Conservation (phyloP, 1,140 invertebrate species). For the Drosophila tropicalis region DNA sequence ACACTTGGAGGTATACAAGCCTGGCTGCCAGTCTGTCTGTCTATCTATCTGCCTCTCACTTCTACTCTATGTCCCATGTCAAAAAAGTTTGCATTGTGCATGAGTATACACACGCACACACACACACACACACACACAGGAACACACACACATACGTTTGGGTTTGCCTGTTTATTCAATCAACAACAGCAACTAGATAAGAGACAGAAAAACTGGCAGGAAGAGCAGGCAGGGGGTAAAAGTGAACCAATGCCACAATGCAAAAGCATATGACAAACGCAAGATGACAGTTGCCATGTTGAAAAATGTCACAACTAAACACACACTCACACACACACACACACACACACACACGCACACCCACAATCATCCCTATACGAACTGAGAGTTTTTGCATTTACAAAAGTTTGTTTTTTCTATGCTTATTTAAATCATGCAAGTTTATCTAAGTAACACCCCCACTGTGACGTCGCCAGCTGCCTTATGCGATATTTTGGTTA, state of each 20-base stretch:
- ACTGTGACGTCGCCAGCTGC: conserved; percentile 4
- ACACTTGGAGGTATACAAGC: conserved; percentile 20
- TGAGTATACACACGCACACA: conserved; percentile 24
- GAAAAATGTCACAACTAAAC: conserved; percentile 62
- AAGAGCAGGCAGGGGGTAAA: background rate
- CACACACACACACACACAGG: conserved; percentile 34
- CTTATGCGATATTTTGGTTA: background rate
- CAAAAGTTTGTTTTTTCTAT: conserved; percentile 69
- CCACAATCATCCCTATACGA: background rate
- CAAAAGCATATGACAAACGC: conserved; percentile 73
- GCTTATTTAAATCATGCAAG: conserved; percentile 79
- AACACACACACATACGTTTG: conserved; percentile 26
- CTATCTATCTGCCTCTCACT: conserved; percentile 3
- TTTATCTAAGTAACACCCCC: conserved; percentile 72
- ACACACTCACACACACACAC: conserved; percentile 31
- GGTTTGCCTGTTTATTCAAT: conserved; percentile 71
- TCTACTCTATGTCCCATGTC: conserved; percentile 40
- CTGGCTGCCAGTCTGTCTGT: conserved; percentile 10
- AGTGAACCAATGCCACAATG: conserved; percentile 63
- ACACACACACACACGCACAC: background rate
- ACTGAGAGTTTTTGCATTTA: conserved; percentile 51
- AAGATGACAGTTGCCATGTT: conserved; percentile 79
- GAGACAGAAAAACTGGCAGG: conserved; percentile 26
- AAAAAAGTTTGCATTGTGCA: conserved; percentile 50
- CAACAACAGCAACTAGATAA: conserved; percentile 60